These are phyloP conservation scores for Girardinus metallicus DNA, from an alignment of 2,797 vertebrate genomes.

Conservation along the genomic window DNA sequence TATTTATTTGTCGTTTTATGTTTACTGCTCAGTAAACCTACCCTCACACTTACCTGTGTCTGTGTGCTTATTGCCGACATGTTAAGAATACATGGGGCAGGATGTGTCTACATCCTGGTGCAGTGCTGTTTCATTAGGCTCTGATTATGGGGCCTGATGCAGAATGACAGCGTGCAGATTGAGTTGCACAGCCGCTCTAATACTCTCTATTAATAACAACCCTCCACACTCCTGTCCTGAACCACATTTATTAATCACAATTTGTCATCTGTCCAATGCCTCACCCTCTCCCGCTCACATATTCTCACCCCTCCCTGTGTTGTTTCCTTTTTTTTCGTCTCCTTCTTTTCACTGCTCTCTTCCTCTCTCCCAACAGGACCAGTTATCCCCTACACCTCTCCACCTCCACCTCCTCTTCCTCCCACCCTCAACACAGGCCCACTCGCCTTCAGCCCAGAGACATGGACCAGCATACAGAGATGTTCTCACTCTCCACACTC, in stretches of 20 bases:
- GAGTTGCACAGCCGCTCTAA: slow-evolving; percentile 86
- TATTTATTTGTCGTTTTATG: not conserved
- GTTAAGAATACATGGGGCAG: slow-evolving; percentile 40
- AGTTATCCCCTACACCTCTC: slow-evolving; percentile 74
- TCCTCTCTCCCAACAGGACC: slow-evolving; percentile 68
- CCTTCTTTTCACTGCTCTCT: slow-evolving; percentile 38
- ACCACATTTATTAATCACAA: slow-evolving; percentile 90
- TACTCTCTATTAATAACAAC: slow-evolving; percentile 88
- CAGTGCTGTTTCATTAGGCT: slow-evolving; percentile 84
- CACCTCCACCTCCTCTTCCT: slow-evolving; percentile 35
- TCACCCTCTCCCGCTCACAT: slow-evolving; percentile 68
- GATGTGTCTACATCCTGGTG: slow-evolving; percentile 68
- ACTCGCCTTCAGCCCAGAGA: slow-evolving; percentile 67
- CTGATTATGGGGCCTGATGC: slow-evolving; percentile 86
- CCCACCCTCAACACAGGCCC: slow-evolving; percentile 40
- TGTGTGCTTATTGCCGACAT: slow-evolving; percentile 38
- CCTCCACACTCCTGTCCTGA: slow-evolving; percentile 79
- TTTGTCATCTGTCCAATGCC: slow-evolving; percentile 85
- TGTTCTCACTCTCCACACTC: slow-evolving; percentile 53
- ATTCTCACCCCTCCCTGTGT: slow-evolving; percentile 46
- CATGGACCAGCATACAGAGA: slow-evolving; percentile 83
- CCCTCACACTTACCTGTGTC: slow-evolving; percentile 14
- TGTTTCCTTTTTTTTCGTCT: slow-evolving; percentile 26
- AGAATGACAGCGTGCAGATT: slow-evolving; percentile 88
- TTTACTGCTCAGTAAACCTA: not conserved